Evolutionary conservation across 2,797 vertebrate species (phyloP), one percentile per base, ranked within the genome.

Genomic region (Phataginus tricuspis): DNA sequence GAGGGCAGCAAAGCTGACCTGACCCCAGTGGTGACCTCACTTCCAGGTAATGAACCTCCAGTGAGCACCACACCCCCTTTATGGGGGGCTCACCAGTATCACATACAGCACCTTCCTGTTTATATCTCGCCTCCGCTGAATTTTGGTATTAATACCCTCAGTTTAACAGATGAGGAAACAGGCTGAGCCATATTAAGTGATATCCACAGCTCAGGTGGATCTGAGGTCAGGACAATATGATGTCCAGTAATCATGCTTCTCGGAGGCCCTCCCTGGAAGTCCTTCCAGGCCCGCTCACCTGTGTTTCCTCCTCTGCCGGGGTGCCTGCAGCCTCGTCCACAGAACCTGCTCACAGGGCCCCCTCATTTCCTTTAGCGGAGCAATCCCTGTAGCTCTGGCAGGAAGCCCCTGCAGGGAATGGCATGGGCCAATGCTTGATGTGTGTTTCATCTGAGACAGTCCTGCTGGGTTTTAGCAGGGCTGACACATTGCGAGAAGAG

Each of bases 381-480:
- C 29, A 29, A 51, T 68, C 12, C 7, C 12, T 5, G 23, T 2
- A 7, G 34, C 21, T 72, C n/a, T 29, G 68, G 13, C 19, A 85
- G 29, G 45, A 92, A 42, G 34, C n/a, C 0, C 2, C 68, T 14
- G 2, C 12, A 64, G 72, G 45, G 45, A 45, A 45, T 11, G 10
- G 45, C 45, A 12, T 45, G 45, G 45, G 45, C 45, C 45, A 12
- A 2, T 45, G 45, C 45, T 45, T 45, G 45, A 11, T 45, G 45
- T 12, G 45, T 45, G 45, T 45, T 45, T 45, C 2, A 9, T 45
- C 45, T 45, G 45, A 11, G 13, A 9, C 0, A 0, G 5, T 15
- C 34, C 53, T 84, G 25, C 3, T 2, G 45, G 39, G 9, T 31
- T 23, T n/a, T 12, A 55, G 53, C 7, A 29, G 61, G 14, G 29